Conservation (phyloP, 1,140 invertebrate genomes). For the Aphidius gifuensis region DNA sequence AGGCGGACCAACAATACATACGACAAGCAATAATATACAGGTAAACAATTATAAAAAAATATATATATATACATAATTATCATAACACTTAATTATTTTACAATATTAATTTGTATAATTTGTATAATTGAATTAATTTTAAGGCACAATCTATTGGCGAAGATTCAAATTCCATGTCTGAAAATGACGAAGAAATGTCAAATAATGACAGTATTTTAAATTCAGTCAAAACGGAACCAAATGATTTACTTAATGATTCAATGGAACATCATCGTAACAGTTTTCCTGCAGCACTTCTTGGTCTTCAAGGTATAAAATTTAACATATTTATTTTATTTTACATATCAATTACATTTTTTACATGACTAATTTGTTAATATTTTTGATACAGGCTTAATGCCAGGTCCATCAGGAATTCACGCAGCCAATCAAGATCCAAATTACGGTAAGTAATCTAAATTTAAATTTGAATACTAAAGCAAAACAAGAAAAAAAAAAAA, state of each 20-base stretch:
- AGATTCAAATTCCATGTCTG: constrained; percentile 65
- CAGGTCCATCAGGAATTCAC: constrained; percentile 79
- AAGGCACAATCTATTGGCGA: constrained; percentile 73
- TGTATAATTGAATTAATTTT: not conserved
- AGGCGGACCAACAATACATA: constrained; percentile 59
- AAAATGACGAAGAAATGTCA: constrained; percentile 64
- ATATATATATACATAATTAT: not conserved
- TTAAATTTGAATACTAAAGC: not conserved
- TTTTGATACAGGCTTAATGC: constrained; percentile 61
- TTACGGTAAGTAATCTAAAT: constrained; percentile 69
- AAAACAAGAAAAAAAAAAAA: constrained; percentile 6
- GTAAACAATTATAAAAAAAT: constrained; percentile 30
- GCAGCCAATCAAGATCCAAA: constrained; percentile 65
- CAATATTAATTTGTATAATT: constrained; percentile 23
- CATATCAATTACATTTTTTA: not conserved
- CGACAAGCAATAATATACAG: constrained; percentile 49
- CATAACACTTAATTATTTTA: constrained; percentile 10
- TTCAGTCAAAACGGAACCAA: constrained; percentile 62
- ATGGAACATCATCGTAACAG: constrained; percentile 53
- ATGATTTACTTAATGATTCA: constrained; percentile 55
- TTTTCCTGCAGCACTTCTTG: constrained; percentile 69
- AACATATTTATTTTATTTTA: not conserved
- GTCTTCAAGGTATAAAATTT: constrained; percentile 64
- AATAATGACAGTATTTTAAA: constrained; percentile 66
- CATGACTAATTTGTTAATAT: not conserved